phyloP scores from a whole-genome alignment of 2,113 vertebrate species.

The Myiopsitta monachus region DNA sequence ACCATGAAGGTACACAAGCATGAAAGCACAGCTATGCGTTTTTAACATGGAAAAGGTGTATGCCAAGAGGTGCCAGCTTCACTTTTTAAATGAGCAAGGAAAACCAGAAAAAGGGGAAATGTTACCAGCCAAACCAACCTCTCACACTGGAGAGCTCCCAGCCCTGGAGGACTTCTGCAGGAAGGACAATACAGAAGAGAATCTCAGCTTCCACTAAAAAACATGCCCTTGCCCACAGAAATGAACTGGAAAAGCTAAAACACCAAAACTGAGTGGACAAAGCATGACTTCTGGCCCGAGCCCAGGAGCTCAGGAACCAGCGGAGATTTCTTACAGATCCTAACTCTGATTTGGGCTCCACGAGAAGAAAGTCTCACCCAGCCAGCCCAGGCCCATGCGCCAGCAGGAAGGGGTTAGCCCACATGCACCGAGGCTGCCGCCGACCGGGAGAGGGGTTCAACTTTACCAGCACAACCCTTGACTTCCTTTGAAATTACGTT shows the following conservation, averaged over 20 bases:
- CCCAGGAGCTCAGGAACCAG: not conserved
- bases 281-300: not conserved
- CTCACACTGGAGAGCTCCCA: not conserved
- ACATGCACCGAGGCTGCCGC: not conserved
- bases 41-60: not conserved
- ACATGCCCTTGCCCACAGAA: not conserved
- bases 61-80: not conserved
- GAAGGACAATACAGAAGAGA: not conserved
- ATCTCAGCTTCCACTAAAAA: not conserved
- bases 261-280: not conserved
- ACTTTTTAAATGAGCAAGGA: not conserved
- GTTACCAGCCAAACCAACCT: not conserved
- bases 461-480: not conserved
- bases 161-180: not conserved
- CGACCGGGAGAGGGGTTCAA: not conserved
- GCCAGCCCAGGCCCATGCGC: rapidly evolving
- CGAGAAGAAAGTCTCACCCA: not conserved
- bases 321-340: not conserved
- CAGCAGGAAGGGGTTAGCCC: not conserved
- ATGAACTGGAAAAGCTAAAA: not conserved
- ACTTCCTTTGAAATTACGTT: not conserved
- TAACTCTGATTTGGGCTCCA: not conserved
- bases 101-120: not conserved
- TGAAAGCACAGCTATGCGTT: not conserved
- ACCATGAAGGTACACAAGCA: not conserved